Evolutionary conservation across 1,140 invertebrate genomes (phyloP).

Genomic region (Tetraneura akinire): DNA sequence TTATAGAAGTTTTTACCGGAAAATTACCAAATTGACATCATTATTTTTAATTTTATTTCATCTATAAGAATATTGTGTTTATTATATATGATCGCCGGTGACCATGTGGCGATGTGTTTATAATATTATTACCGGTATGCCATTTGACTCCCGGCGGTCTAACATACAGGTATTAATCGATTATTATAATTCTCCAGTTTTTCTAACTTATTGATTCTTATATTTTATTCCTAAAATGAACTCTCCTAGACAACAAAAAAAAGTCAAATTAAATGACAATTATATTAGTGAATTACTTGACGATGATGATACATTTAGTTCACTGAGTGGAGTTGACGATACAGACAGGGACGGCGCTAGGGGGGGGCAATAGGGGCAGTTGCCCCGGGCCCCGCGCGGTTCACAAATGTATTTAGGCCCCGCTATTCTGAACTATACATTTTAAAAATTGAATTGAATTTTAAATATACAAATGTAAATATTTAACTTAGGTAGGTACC

Average conservation of each 20-base stretch:
- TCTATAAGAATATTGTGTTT: neutral
- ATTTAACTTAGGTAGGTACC: too few relatives aligned
- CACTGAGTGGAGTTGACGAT: neutral
- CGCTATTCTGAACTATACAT: too few relatives aligned
- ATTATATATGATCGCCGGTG: neutral
- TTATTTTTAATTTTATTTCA: neutral
- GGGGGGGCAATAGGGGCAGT: too few relatives aligned
- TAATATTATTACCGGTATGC: neutral
- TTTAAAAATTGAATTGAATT: too few relatives aligned
- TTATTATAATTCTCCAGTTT: neutral
- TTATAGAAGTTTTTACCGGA: slow-evolving; percentile 5
- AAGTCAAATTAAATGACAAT: neutral
- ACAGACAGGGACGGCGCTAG: neutral
- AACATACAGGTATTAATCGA: neutral
- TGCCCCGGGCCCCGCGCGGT: too few relatives aligned
- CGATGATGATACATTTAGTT: neutral
- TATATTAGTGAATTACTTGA: neutral
- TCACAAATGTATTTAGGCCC: too few relatives aligned
- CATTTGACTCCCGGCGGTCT: neutral
- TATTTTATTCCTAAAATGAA: neutral
- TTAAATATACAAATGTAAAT: too few relatives aligned
- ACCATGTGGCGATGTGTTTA: neutral
- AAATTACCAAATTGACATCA: neutral
- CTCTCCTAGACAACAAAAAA: too few relatives aligned
- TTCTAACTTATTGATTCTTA: neutral